Base-by-base conservation (phyloP, 2,888 invertebrate species). In the Volucella zonaria region DNA sequence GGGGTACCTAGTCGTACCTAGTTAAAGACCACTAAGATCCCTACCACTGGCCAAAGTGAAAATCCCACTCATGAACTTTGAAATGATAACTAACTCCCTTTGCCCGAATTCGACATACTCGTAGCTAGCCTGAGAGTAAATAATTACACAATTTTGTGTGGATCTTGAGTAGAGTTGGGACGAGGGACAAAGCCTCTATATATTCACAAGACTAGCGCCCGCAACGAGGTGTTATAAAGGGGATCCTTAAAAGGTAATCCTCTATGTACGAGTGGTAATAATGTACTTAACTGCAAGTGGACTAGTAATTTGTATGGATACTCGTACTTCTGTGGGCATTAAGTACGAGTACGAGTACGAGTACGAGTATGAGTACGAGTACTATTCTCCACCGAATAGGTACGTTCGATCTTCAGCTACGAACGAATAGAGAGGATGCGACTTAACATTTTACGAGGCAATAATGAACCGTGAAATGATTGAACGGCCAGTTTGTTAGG, bases 81-180 rank as follows among this genome's bases (percentile, higher is more conserved):
- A 62, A 62, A 62, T 54, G 74, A 80, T 80, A 75, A 74, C 56
- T 80, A 54, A 54, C 80, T 83, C 74, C 75, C 75, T 79, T 58
- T 78, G 49, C 56, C 12, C n/a, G 56, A 49, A n/a, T 49, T n/a
- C 49, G 8, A n/a, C 56, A 31, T 40, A n/a, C n/a, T n/a, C n/a
- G n/a, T n/a, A 75, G 78, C 70, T 79, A 54, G 79, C 43, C 31
- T 52, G 64, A 45, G 67, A 85, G 73, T 85, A 81, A 85, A 85
- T 81, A 85, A 85, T 85, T 85, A 81, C 81, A 80, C 75, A 76
- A 85, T 85, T 81, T 77, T 61, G 81, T 70, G 45, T 51, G 59
- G 64, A 12, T 12, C 38, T 54, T 56, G 23, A 23, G 56, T 23
- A n/a, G 56, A 56, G 12, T 31, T 45, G 40, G 31, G 31, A 6